These are phyloP conservation scores for Nemoura dubitans DNA, from an alignment of 2,888 invertebrate genomes.

Conservation along the genomic window DNA sequence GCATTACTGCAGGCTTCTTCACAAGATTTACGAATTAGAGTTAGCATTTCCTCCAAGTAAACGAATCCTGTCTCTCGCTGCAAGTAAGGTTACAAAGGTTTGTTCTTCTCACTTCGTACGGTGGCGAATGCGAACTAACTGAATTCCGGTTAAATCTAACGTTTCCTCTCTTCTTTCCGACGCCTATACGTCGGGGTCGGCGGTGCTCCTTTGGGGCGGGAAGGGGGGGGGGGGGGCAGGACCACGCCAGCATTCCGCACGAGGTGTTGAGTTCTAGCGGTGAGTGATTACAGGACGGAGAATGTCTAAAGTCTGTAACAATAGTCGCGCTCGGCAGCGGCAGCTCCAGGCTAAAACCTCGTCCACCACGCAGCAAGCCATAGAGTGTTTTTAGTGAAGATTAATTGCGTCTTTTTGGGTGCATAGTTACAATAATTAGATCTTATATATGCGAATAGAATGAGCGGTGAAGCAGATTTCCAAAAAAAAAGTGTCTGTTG, in stretches of 20 bases:
- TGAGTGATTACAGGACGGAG: slow-evolving; percentile 44
- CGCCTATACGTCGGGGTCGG: neutral
- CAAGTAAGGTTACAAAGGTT: slow-evolving; percentile 27
- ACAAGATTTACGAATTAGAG: slow-evolving; percentile 42
- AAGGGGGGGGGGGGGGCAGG: neutral
- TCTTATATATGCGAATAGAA: slow-evolving; percentile 21
- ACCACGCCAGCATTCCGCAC: slow-evolving; percentile 28
- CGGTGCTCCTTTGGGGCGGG: neutral
- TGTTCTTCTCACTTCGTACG: slow-evolving; percentile 39
- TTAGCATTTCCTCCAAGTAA: slow-evolving; percentile 39
- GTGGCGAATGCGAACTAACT: slow-evolving; percentile 35
- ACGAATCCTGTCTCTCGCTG: slow-evolving; percentile 34
- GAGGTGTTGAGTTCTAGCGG: slow-evolving; percentile 39
- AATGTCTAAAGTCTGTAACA: slow-evolving; percentile 43
- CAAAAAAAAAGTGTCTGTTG: slow-evolving; percentile 2
- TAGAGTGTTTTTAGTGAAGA: slow-evolving; percentile 29
- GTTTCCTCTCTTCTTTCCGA: slow-evolving; percentile 36
- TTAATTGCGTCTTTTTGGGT: slow-evolving; percentile 26
- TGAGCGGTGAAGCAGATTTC: slow-evolving; percentile 15
- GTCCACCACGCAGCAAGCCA: neutral
- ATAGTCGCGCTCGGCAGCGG: slow-evolving; percentile 32
- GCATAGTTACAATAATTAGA: slow-evolving; percentile 25
- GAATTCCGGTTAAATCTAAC: slow-evolving; percentile 39
- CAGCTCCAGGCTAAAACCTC: neutral
- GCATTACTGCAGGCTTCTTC: slow-evolving; percentile 10